Evolutionary conservation across 1,140 invertebrate genomes (phyloP).

Genomic region (Metopolophium dirhodum): DNA sequence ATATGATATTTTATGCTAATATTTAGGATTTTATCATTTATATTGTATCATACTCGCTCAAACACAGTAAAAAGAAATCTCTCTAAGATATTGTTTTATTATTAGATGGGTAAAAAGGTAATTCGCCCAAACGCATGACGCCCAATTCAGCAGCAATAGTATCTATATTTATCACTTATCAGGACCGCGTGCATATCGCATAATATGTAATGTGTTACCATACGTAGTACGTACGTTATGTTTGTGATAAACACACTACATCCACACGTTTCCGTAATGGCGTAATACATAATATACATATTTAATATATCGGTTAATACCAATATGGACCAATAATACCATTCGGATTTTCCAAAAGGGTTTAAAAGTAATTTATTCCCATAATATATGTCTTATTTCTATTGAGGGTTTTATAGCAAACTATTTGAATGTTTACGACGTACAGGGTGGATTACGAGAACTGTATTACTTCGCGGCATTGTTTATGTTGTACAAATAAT

Average conservation of each 20-base stretch:
- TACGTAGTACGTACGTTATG: too few species aligned
- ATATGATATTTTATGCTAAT: too few species aligned
- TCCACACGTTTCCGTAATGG: not conserved
- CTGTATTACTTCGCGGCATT: not conserved
- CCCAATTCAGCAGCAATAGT: too few species aligned
- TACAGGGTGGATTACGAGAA: not conserved
- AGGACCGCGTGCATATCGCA: too few species aligned
- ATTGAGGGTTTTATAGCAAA: not conserved
- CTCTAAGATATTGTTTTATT: too few species aligned
- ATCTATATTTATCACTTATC: too few species aligned
- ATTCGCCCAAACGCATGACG: too few species aligned
- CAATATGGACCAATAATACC: not conserved
- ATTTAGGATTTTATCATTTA: too few species aligned
- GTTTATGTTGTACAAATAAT: not conserved
- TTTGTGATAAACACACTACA: not conserved
- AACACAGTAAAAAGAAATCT: too few species aligned
- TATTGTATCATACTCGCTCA: too few species aligned
- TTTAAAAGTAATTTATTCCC: conserved; percentile 16
- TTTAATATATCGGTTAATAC: not conserved
- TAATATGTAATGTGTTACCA: too few species aligned
- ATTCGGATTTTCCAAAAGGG: not conserved
- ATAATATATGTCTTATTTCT: conserved; percentile 2
- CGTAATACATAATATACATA: not conserved
- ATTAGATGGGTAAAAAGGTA: too few species aligned
- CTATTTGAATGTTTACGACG: conserved; percentile 21